Percentiles rank a stretch among this genome's conserved stretches.
Conservation (phyloP, 2,797 vertebrate species). For the Cuculus canorus region DNA sequence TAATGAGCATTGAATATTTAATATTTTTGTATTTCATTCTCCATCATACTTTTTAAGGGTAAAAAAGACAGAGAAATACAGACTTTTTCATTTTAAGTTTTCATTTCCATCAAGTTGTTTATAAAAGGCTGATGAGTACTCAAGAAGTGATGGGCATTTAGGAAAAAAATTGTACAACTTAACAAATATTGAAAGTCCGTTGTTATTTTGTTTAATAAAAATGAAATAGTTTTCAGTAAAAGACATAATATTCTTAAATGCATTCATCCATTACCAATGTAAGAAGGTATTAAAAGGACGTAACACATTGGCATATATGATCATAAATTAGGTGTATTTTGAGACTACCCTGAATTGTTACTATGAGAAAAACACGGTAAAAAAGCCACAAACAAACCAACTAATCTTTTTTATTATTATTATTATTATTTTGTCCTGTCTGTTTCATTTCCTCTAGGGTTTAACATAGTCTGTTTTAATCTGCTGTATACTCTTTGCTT, state of each 20-base stretch:
- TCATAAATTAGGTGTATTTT: background rate
- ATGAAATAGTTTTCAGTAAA: background rate
- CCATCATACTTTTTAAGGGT: background rate
- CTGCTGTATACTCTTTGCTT: background rate
- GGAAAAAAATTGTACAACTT: background rate
- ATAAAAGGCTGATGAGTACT: background rate
- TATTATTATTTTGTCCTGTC: background rate
- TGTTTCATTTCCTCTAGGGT: background rate
- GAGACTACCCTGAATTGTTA: background rate
- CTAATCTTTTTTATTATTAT: too few species aligned
- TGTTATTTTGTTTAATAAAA: background rate
- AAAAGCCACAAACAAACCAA: background rate
- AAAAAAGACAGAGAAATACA: background rate
- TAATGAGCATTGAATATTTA: constrained; percentile 41
- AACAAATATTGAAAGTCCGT: background rate
- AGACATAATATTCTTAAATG: background rate
- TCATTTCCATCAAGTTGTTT: constrained; percentile 5
- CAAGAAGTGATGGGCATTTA: background rate
- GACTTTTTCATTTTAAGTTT: background rate
- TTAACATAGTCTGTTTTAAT: background rate
- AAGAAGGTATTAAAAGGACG: background rate
- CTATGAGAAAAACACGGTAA: background rate
- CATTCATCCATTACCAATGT: background rate
- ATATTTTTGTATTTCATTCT: constrained; percentile 29
- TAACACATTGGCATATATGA: background rate